A percentile compares a stretch with the other conserved stretches of the same genome.
Conservation (phyloP, 2,113 vertebrate genomes). For the Otis tarda region DNA sequence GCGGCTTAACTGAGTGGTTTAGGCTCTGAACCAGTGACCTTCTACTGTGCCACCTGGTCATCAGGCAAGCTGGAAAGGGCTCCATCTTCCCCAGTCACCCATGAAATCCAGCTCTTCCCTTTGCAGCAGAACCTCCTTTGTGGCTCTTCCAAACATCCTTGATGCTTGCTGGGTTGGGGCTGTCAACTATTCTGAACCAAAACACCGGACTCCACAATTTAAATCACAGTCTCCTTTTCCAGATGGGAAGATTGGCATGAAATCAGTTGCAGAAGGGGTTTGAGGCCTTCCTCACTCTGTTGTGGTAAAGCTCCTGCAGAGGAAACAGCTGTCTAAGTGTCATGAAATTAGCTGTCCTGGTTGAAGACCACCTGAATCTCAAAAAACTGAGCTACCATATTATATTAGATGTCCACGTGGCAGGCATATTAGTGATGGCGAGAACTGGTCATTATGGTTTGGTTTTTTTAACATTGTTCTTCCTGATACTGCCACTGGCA, state of each 20-base stretch:
- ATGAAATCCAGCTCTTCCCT: neutral
- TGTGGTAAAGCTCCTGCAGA: neutral
- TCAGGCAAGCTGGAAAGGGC: neutral
- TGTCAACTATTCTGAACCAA: neutral
- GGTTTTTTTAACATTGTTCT: neutral
- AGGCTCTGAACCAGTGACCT: neutral
- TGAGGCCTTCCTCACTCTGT: neutral
- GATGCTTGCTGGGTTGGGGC: neutral
- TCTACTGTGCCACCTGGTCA: neutral
- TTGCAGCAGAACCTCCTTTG: neutral
- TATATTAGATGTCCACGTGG: neutral
- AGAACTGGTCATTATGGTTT: neutral
- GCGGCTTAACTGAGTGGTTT: neutral
- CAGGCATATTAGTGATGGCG: neutral
- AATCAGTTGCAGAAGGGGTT: neutral
- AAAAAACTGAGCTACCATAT: neutral
- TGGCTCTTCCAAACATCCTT: neutral
- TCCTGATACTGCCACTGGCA: neutral
- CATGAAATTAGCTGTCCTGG: neutral
- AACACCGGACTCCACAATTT: neutral
- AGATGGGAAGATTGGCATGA: neutral
- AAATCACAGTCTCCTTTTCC: neutral
- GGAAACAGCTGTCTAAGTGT: neutral
- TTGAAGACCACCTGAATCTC: neutral
- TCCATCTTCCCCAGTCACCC: neutral